Evolutionary conservation across 2,113 vertebrate genomes (phyloP), one percentile per base, ranked within the genome.

Genomic region (Syngnathoides biaculeatus): DNA sequence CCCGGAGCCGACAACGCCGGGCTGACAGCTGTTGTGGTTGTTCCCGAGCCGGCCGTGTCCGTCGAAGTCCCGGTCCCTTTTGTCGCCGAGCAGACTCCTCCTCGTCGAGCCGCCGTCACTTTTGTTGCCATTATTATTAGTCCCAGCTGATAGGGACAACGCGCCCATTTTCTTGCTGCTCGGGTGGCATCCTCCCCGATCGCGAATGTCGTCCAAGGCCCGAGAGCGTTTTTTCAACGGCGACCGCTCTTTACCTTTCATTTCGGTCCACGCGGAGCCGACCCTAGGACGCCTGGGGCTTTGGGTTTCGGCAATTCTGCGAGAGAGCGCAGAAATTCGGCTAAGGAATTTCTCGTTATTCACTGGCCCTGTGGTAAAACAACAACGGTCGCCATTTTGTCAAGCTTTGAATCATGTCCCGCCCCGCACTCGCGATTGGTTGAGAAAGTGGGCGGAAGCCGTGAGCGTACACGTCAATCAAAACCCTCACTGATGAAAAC

Each of bases 211-310:
- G 68, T 97, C 96, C 85, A 94, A 88, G 76, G 93, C 94, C 84
- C 96, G 94, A 55, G 95, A 96, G 71, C 96, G 95, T 77, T 97
- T 98, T 88, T 98, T 98, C 59, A 95, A 94, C 64, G 96, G 96
- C 42, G 95, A 96, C 82, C 95, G 94, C 89, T 98, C 96, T 88
- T 97, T 98, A 69, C 94, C 95, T 90, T 97, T 98, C 96, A 97
- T 98, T 73, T 80, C 87, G 69, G 75, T 80, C 77, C 78, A 62
- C 73, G 60, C 68, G 56, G 65, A 79, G 74, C 72, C 71, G 59
- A 64, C 53, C 60, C 65, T 5, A 52, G 69, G 75, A 63, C 60
- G 47, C 61, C 52, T 38, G 52, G 11, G 26, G 15, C 39, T 52
- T 48, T 20, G n/a, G 27, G 2, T 10, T 8, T 20, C 9, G 58